Evolutionary conservation across 2,888 invertebrate species (phyloP).

Genomic region (Lamellibrachia columna): DNA sequence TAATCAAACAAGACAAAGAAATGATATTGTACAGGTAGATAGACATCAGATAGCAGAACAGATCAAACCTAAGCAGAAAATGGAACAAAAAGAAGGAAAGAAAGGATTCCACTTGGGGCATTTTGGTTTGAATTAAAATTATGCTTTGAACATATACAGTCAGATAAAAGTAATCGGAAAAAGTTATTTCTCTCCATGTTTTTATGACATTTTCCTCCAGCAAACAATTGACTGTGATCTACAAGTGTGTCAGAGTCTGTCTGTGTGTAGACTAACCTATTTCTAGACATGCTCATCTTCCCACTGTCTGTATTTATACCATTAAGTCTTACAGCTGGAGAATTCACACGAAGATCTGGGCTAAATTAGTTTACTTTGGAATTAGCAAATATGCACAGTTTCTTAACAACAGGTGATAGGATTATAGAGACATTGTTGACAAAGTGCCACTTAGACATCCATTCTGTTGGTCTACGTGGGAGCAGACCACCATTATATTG

Average conservation of each 20-base stretch:
- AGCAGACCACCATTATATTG: too few relatives aligned
- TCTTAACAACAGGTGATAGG: background rate
- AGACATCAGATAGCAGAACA: too few relatives aligned
- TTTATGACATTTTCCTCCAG: background rate
- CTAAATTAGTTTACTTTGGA: background rate
- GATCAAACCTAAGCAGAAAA: too few relatives aligned
- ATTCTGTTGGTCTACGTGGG: background rate
- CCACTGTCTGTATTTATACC: background rate
- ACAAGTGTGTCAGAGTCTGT: background rate
- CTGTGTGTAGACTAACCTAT: background rate
- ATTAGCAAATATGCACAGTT: background rate
- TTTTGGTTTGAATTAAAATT: too few relatives aligned
- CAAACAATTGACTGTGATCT: background rate
- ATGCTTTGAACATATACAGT: too few relatives aligned
- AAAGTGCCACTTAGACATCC: background rate
- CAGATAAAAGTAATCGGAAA: too few relatives aligned
- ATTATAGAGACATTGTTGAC: background rate
- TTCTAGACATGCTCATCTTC: background rate
- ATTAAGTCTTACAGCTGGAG: background rate
- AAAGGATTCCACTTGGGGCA: too few relatives aligned
- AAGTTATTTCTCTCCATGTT: background rate
- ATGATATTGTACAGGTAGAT: too few relatives aligned
- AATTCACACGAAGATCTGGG: background rate
- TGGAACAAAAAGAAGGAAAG: too few relatives aligned
- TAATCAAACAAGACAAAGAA: too few relatives aligned